Base-by-base conservation (phyloP, 2,888 invertebrate genomes). In the Meta bourneti region DNA sequence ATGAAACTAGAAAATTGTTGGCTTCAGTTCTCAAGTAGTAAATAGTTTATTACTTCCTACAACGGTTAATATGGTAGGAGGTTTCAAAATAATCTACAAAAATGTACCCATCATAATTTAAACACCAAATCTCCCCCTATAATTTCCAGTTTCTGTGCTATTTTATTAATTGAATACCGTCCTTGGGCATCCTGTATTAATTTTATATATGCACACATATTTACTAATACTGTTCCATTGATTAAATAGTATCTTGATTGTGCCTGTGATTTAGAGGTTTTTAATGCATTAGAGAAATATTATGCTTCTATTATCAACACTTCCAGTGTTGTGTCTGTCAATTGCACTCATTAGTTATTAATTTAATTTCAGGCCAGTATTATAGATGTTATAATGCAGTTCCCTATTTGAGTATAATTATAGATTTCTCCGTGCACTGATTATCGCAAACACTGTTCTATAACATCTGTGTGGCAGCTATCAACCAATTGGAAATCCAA, bases 11-110 rank as follows among this genome's bases (percentile, higher is more conserved):
- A 87, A 71, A 86, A 69, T 77, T 77, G 82, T 87, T 87, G 91
- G 87, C 85, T 91, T 91, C 82, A 91, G 91, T 87, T 91, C 82
- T 80, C 91, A 88, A 91, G 91, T 91, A 91, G 91, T 91, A 77
- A 77, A 87, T 91, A 91, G 91, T 91, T 88, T 77, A 79, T 34
- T 69, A 82, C 91, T 91, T 91, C 89, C 82, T 91, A 83, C 91
- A 82, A 82, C 16, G 83, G 87, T 86, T 81, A 81, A 16, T n/a
- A 34, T 48, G 74, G 78, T 79, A 71, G 70, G 20, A 87, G 19
- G 70, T 88, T 81, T 80, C 80, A 72, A 87, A 87, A 87, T 70
- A 78, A 79, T 80, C 51, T 88, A 74, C 74, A 88, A 81, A 75
- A 88, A 74, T 34, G 74, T 75, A 48, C 84, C n/a, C n/a, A 75